Evolutionary conservation across 2,113 vertebrate genomes (phyloP).

Genomic region (Thomomys bottae): DNA sequence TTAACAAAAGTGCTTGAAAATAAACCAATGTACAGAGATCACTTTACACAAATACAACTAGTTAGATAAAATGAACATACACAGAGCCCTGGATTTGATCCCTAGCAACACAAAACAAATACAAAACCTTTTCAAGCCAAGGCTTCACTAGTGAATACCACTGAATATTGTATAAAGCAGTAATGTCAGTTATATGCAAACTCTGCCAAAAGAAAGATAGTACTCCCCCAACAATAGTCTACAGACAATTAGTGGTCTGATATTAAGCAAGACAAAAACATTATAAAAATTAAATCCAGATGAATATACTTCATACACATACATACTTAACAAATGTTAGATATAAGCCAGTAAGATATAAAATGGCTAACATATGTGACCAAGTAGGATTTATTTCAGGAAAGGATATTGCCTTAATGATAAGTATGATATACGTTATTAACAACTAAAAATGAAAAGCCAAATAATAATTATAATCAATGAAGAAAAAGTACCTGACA

Average conservation of each 20-base stretch:
- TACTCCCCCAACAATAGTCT: neutral
- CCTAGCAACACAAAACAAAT: neutral
- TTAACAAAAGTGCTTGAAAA: neutral
- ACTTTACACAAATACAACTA: neutral
- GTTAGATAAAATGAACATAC: neutral
- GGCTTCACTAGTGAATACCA: neutral
- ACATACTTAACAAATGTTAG: neutral
- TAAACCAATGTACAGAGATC: neutral
- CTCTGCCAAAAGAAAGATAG: neutral
- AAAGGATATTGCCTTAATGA: neutral
- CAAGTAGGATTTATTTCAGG: slow-evolving; percentile 4
- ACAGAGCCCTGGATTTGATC: neutral
- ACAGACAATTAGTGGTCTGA: neutral
- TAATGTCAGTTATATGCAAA: neutral
- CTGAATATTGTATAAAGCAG: neutral
- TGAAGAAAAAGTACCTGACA: slow-evolving; percentile 3
- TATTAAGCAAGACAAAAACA: neutral
- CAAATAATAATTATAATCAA: neutral
- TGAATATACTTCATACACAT: neutral
- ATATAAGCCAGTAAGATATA: neutral
- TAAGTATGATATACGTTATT: neutral
- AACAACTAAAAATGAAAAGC: slow-evolving; percentile 4
- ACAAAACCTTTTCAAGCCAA: neutral
- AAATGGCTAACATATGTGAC: neutral
- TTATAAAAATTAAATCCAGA: neutral